Base-by-base conservation (phyloP, 2,888 invertebrate species). In the Cosmia trapezina region DNA sequence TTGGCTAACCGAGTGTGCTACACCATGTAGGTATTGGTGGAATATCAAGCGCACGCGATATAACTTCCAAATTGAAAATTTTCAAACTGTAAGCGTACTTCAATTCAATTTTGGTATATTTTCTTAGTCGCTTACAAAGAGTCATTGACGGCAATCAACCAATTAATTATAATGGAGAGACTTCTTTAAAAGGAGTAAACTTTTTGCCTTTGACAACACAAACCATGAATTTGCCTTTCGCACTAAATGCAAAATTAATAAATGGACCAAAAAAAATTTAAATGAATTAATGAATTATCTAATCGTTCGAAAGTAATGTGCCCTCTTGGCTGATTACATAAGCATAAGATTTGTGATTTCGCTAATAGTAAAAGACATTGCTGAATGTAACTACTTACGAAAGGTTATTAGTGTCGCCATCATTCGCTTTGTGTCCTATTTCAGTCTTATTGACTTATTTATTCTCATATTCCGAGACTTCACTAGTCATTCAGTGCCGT, bases 321-420 rank as follows among this genome's bases (percentile, higher is more conserved):
- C 22, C 22, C 45, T 61, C 28, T 61, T 62, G 17, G 41, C 14
- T 53, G 53, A 66, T 71, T 49, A 66, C 47, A 53, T 54, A n/a
- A 62, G 33, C 7, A 7, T 43, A 49, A 63, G 57, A 71, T 63
- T 53, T 71, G 71, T 63, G 66, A 67, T 67, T 22, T 54, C 33
- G 19, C 37, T 67, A 60, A 60, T 67, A 72, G 59, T 43, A 19
- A 60, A 59, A 67, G 33, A 41, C 17, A 67, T 67, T 49, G 59
- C 43, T 28, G 12, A 60, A 56, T 45, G 49, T 45, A 49, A 56
- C 19, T 65, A 77, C 53, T 54, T 67, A 67, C 41, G 43, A 59
- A 66, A 67, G 57, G 45, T 66, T 71, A 77, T 77, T 66, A 71
- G 62, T 54, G 57, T 54, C 22, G 14, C 22, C 53, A 53, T 66